Evolutionary conservation across 2,797 vertebrate species (phyloP).

Genomic region (Tragelaphus eurycerus): DNA sequence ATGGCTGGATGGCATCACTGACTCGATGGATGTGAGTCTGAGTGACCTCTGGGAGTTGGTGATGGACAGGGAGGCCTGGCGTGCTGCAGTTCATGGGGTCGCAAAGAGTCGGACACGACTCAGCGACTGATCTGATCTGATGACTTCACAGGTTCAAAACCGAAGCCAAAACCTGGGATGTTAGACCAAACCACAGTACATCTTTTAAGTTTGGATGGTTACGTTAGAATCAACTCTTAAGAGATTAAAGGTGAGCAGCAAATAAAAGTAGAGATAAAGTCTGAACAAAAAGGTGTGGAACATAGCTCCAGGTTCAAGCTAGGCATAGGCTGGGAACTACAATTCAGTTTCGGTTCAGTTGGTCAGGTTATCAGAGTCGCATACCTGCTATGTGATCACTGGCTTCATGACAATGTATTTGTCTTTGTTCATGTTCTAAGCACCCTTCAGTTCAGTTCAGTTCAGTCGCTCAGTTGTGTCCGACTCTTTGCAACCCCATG

Average conservation of each 20-base stretch:
- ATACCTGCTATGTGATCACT: not conserved
- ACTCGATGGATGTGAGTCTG: no score
- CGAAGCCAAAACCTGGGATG: not conserved
- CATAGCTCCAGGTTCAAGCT: not conserved
- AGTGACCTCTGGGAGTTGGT: no score
- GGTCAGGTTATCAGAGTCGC: not conserved
- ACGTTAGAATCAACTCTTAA: not conserved
- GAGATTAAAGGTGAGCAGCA: not conserved
- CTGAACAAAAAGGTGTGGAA: not conserved
- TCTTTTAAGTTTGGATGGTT: not conserved
- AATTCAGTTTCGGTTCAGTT: not conserved
- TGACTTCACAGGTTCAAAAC: constrained; percentile 3
- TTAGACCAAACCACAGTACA: not conserved
- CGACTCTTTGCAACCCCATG: no score
- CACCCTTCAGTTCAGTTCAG: not conserved
- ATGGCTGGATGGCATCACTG: no score
- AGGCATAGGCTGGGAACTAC: not conserved
- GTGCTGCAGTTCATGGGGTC: no score
- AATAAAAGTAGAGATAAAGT: not conserved
- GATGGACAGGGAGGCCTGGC: no score
- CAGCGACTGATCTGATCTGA: no score
- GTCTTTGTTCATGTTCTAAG: not conserved
- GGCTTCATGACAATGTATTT: not conserved
- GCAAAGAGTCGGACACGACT: no score
- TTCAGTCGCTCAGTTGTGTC: no score